Evolutionary conservation across 30 jellyfish, hydroid and myxozoan genomes (phyloP), one percentile per base, ranked within the genome.

Genomic region (Calvadosia cruxmelitensis): DNA sequence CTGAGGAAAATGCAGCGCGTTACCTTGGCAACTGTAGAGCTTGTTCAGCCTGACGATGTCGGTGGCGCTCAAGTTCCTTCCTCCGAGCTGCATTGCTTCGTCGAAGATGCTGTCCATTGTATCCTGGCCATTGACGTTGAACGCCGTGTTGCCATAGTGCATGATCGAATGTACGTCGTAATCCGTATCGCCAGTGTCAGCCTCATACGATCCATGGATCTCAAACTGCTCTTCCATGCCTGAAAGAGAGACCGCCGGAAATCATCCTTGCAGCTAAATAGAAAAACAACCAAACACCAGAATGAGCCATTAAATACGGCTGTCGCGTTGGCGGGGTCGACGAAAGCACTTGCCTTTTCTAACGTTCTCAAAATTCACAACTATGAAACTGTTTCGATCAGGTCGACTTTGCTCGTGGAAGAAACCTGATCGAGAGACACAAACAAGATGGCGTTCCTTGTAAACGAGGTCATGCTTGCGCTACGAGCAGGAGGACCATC

Each of bases 81-180:
- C 75, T 25, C 96, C 96, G 24, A 86, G 79, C n/a, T 26, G 52
- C 79, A 62, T 69, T 68, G 72, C 70, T 15, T 79, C 92, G 63
- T 86, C 96, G 31, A 73, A 79, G 51, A 76, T 86, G 3, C 82
- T 72, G 49, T 53, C 65, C 42, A 86, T 78, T 0, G 94, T 79
- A 42, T 74, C 77, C 27, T 36, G 50, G 23, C 94, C 84, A 48
- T 76, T 73, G 20, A 73, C 29, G 0, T 78, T 73, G 71, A 86
- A 86, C 0, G 83, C 70, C 34, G 93, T 78, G 31, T 70, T 61
- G 0, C 83, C 31, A 33, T 86, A 86, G 27, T 86, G 96, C 94
- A 86, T 73, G 68, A 86, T 75, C 25, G 93, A 74, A 13, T 75
- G 53, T 72, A 68, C 75, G 61, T 86, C 96, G 57, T 86, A 86